phyloP scores from a whole-genome alignment of 2,113 vertebrate species.

The Ptilorrhoa leucosticta region DNA sequence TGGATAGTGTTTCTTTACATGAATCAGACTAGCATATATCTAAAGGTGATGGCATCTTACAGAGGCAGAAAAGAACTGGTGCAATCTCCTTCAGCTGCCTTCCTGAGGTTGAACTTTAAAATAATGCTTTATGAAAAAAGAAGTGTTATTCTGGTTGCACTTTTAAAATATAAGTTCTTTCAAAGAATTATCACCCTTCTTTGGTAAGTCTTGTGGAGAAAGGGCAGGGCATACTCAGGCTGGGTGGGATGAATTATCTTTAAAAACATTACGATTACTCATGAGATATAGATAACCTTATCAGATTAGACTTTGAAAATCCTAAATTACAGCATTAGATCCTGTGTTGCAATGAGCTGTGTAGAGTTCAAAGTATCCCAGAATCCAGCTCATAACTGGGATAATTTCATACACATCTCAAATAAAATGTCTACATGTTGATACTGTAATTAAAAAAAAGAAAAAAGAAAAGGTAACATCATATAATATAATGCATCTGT shows the following conservation, averaged over 20 bases:
- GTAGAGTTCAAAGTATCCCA: neutral
- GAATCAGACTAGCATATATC: neutral
- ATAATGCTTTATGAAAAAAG: neutral
- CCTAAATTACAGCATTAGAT: neutral
- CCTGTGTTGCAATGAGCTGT: neutral
- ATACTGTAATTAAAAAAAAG: neutral
- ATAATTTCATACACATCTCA: neutral
- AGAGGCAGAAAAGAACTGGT: neutral
- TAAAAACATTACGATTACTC: neutral
- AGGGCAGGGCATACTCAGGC: accelerated
- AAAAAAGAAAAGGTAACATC: accelerated
- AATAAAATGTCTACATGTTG: neutral
- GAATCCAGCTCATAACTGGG: neutral
- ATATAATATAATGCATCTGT: neutral
- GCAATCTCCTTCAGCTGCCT: neutral
- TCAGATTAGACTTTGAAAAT: neutral
- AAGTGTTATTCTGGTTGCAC: neutral
- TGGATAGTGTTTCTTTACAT: neutral
- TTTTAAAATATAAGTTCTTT: neutral
- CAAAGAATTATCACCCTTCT: neutral
- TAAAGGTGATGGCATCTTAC: neutral
- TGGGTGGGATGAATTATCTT: neutral
- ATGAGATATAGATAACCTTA: neutral
- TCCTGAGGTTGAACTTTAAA: neutral
- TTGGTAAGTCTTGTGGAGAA: neutral